Percentiles rank a stretch among this genome's conserved stretches.
Evolutionary conservation across 2,113 vertebrate genomes (phyloP).

Genomic region (Pterophyllum scalare): DNA sequence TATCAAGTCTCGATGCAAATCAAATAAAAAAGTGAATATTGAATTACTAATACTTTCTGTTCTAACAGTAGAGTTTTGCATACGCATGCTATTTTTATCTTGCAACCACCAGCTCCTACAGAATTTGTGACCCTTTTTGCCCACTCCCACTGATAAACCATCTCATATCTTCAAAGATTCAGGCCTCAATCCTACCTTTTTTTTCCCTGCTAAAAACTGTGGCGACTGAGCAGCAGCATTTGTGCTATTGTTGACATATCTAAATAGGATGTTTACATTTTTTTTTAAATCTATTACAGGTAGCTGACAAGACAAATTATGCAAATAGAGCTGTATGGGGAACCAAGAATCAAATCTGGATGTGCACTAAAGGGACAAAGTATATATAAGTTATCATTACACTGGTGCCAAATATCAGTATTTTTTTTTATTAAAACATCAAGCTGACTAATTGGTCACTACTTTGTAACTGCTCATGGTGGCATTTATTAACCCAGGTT

Average conservation of each 20-base stretch:
- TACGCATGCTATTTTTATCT: conserved; percentile 3
- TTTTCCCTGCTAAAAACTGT: neutral
- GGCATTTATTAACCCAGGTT: neutral
- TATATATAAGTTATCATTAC: neutral
- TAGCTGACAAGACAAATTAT: neutral
- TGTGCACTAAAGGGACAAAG: neutral
- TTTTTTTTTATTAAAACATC: neutral
- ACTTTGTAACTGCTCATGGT: neutral
- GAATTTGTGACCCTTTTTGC: conserved; percentile 1
- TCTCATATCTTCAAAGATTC: neutral
- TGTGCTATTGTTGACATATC: neutral
- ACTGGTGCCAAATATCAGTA: neutral
- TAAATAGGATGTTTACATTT: neutral
- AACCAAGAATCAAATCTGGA: neutral
- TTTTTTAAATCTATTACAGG: neutral
- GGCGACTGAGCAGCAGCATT: neutral
- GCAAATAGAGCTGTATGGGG: neutral
- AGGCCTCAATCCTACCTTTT: neutral
- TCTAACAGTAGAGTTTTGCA: neutral
- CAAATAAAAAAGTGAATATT: conserved; percentile 1
- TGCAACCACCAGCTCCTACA: conserved; percentile 2
- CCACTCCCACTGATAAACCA: conserved; percentile 26
- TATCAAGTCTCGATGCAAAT: neutral
- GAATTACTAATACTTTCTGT: neutral
- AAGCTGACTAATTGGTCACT: neutral